phyloP scores from a whole-genome alignment of 2,113 vertebrate genomes.

The Bos indicus region DNA sequence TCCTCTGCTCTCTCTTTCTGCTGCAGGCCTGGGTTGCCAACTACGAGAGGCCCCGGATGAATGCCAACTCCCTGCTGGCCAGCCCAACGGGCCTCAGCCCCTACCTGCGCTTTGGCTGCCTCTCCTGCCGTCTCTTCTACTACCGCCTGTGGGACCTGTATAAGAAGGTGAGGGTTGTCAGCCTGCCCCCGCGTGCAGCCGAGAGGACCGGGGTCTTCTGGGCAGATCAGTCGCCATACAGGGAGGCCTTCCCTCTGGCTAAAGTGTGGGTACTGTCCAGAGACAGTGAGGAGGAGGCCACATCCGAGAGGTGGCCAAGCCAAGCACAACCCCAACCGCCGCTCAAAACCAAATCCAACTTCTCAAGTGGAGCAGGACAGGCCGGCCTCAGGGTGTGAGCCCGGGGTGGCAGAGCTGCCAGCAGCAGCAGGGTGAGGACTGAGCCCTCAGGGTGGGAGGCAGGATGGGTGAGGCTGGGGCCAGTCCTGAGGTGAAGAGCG shows the following conservation, averaged over 20 bases:
- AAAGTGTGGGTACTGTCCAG: neutral
- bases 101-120: slow-evolving; percentile 94
- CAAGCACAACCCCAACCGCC: neutral
- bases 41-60: slow-evolving; percentile 91
- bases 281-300: neutral
- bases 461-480: neutral
- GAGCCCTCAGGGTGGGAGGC: neutral
- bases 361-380: neutral
- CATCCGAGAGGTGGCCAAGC: neutral
- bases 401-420: neutral
- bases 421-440: rapidly evolving
- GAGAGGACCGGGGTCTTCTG: neutral
- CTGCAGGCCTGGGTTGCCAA: slow-evolving; percentile 93
- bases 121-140: slow-evolving; percentile 94
- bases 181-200: rapidly evolving
- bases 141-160: slow-evolving; percentile 96
- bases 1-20: neutral
- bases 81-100: slow-evolving; percentile 96
- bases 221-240: neutral
- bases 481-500: neutral
- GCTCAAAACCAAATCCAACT: neutral
- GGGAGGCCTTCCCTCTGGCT: neutral
- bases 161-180: slow-evolving; percentile 86
- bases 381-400: neutral
- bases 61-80: slow-evolving; percentile 89